Percentiles rank a stretch among this genome's conserved stretches.
These are phyloP conservation scores for Lasioglossum morio DNA, from an alignment of 2,888 invertebrate genomes.

Conservation along the genomic window DNA sequence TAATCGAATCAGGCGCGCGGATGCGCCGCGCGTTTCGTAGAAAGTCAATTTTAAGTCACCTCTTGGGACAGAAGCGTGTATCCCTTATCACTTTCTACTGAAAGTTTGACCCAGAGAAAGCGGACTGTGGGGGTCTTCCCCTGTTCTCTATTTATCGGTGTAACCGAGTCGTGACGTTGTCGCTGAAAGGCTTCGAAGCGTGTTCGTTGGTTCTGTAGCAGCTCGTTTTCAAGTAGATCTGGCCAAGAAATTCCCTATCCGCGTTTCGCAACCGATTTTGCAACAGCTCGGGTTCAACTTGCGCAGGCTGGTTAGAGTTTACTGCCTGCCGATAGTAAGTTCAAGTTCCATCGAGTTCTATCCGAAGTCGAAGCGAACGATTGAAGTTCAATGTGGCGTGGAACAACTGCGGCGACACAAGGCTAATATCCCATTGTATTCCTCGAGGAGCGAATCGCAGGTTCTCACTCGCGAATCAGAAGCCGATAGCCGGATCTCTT, in stretches of 20 bases:
- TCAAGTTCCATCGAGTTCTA: not conserved
- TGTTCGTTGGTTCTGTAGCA: not conserved
- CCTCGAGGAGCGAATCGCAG: not conserved
- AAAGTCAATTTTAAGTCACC: not conserved
- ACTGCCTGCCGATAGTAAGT: not conserved
- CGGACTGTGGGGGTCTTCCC: not conserved
- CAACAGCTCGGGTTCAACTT: not conserved
- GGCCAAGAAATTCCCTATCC: not conserved
- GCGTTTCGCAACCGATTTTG: not conserved
- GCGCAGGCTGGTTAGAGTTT: not conserved
- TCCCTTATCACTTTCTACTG: not conserved
- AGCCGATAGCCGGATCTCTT: slow-evolving; percentile 45
- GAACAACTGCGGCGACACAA: not conserved
- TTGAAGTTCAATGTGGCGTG: not conserved
- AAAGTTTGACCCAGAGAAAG: not conserved
- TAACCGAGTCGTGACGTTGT: not conserved
- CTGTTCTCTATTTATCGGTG: not conserved
- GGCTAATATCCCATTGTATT: slow-evolving; percentile 5
- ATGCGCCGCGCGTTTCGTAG: not conserved
- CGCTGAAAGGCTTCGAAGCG: not conserved
- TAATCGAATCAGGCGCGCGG: not conserved
- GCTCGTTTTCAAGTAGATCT: not conserved
- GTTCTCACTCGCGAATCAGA: slow-evolving; percentile 6
- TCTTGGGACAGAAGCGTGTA: not conserved
- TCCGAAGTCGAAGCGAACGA: not conserved